phyloP scores from a whole-genome alignment of 1,140 invertebrate genomes.

The Melipona quadrifasciata region DNA sequence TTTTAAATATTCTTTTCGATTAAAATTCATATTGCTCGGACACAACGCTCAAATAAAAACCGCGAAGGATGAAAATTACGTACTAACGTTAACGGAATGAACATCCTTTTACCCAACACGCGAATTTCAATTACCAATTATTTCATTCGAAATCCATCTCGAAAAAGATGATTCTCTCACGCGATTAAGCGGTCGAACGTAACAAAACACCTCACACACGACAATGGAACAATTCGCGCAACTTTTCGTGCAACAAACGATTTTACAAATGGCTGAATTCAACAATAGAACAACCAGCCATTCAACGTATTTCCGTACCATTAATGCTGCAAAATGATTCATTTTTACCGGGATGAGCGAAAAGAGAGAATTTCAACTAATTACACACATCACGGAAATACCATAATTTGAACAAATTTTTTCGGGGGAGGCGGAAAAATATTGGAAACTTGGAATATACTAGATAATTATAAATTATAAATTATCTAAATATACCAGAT shows the following conservation, averaged over 20 bases:
- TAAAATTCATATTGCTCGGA: background rate
- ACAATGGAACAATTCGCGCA: background rate
- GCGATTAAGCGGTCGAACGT: background rate
- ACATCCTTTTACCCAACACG: too few relatives aligned
- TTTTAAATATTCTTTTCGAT: background rate
- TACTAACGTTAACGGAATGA: background rate
- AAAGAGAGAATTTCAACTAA: too few relatives aligned
- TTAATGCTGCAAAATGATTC: background rate
- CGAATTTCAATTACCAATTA: background rate
- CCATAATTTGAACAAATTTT: too few relatives aligned
- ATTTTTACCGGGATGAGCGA: background rate
- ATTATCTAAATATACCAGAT: too few relatives aligned
- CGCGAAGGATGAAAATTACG: background rate
- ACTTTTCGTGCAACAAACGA: background rate
- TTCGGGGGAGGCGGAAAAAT: background rate
- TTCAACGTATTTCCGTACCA: background rate
- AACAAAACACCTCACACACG: background rate
- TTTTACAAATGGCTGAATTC: background rate
- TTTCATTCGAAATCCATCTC: background rate
- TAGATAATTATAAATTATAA: too few relatives aligned
- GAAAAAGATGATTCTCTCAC: background rate
- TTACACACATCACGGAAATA: too few relatives aligned
- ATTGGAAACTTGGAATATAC: background rate
- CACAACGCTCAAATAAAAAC: background rate
- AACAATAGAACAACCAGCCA: background rate